phyloP scores from a whole-genome alignment of 1,140 invertebrate species.

The Lineus longissimus region DNA sequence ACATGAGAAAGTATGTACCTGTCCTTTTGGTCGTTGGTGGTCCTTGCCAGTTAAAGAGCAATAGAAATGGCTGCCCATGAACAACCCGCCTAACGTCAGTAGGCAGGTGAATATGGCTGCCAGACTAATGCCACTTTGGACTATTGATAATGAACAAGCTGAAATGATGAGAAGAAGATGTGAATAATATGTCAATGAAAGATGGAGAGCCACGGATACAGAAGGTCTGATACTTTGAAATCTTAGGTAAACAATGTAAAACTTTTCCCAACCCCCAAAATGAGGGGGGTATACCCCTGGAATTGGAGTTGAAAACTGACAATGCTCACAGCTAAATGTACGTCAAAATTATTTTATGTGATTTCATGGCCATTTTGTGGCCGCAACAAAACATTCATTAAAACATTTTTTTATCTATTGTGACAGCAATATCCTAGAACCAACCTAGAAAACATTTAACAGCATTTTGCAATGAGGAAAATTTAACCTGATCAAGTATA shows the following conservation, averaged over 20 bases:
- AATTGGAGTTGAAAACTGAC: neutral
- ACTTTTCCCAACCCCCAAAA: neutral
- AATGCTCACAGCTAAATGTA: neutral
- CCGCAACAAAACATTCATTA: neutral
- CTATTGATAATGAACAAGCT: slow-evolving; percentile 1
- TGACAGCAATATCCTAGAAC: neutral
- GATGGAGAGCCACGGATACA: neutral
- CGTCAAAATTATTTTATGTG: neutral
- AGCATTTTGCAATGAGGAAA: neutral
- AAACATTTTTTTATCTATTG: neutral
- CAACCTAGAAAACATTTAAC: neutral
- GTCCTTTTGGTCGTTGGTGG: neutral
- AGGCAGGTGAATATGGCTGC: slow-evolving; percentile 4
- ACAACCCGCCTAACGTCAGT: neutral
- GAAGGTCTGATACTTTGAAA: neutral
- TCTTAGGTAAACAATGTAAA: neutral
- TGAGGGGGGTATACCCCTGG: neutral
- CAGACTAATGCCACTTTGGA: neutral
- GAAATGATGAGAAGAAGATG: slow-evolving; percentile 1
- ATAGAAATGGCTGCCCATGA: slow-evolving; percentile 1
- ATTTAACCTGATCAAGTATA: neutral
- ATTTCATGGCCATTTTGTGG: neutral
- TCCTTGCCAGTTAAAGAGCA: neutral
- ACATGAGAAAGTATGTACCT: neutral
- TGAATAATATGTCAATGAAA: neutral